These are phyloP conservation scores for Azemiops feae DNA, from an alignment of 2,113 vertebrate species.

Conservation along the genomic window DNA sequence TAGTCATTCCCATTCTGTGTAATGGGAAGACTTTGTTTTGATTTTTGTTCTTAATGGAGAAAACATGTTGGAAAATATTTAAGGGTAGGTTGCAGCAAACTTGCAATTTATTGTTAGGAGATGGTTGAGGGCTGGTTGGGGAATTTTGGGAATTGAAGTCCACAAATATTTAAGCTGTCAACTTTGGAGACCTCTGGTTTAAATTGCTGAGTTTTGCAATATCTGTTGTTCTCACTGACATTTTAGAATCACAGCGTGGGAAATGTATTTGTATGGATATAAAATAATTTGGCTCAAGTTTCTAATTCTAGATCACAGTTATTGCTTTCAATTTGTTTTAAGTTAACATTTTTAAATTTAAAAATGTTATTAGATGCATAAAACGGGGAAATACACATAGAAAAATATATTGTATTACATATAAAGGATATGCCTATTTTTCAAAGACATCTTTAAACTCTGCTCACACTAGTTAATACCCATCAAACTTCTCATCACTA, in stretches of 20 bases:
- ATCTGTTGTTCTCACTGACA: neutral
- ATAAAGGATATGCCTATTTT: neutral
- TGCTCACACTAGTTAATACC: neutral
- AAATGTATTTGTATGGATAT: neutral
- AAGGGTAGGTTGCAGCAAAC: neutral
- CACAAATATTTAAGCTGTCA: neutral
- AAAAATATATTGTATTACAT: neutral
- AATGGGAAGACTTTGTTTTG: neutral
- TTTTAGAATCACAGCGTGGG: neutral
- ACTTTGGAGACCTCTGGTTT: neutral
- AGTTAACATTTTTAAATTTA: neutral
- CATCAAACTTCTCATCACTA: neutral
- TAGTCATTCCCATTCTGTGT: neutral
- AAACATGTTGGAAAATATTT: neutral
- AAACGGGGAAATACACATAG: neutral
- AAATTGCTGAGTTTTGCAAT: neutral
- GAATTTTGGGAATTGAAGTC: neutral
- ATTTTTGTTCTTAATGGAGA: neutral
- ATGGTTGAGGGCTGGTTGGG: neutral
- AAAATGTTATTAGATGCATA: neutral
- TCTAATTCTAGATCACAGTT: neutral
- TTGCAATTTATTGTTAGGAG: neutral
- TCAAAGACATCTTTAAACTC: neutral
- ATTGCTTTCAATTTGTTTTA: neutral
- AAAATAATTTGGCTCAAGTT: neutral